Evolutionary conservation across 2,113 vertebrate genomes (phyloP), one percentile per base, ranked within the genome.

Genomic region (Poecilia latipinna): DNA sequence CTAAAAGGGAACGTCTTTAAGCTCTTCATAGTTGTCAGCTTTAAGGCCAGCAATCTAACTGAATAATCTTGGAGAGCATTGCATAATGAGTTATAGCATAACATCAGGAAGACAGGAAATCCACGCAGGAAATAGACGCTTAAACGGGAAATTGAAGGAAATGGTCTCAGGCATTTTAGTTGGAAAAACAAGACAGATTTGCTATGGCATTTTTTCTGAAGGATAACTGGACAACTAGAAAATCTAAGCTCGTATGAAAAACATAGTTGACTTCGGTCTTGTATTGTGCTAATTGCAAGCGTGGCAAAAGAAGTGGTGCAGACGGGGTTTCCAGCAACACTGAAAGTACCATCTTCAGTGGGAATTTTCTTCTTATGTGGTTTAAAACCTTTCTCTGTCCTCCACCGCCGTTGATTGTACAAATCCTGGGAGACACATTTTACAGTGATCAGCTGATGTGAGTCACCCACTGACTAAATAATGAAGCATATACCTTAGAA

Each of bases 51-150:
- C 54, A 4, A 57, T 22, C 70, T 51, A 7, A 75, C 8, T 64
- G n/a, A 44, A 39, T 28, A 29, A 57, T 7, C 35, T 72, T 1
- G 26, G 19, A 10, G 32, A 70, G 29, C 0, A 8, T 70, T 54
- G 42, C 60, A 12, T 65, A 37, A 62, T 67, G 54, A 29, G 60
- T 76, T 73, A 24, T 48, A 33, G 42, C 37, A 67, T 3, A 64
- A 65, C 22, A 60, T 66, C 42, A 51, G 32, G 44, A 15, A 65
- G 72, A 44, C 78, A 84, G 80, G 86, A 88, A 75, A 64, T 65
- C n/a, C 42, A 61, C 26, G 64, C 77, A 82, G 87, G 88, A 90
- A 86, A 82, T 77, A 24, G 11, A 48, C 76, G 32, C 31, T 89
- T 84, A 63, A 61, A 68, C 61, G 79, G 82, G 86, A 87, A 71